phyloP scores from a whole-genome alignment of 2,888 invertebrate genomes.

The Heliconius charithonia region DNA sequence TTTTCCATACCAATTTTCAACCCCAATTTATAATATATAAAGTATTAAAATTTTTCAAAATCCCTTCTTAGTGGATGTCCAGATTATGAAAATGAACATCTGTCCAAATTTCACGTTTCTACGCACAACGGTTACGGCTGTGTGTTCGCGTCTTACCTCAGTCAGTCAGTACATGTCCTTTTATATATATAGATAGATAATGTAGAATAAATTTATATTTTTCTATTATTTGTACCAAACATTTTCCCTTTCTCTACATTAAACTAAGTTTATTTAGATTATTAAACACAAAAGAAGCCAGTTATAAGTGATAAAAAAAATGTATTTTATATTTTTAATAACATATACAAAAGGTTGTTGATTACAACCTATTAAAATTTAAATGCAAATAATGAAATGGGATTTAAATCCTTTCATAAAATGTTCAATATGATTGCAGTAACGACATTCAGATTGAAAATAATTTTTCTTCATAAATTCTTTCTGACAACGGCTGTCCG shows the following conservation, averaged over 20 bases:
- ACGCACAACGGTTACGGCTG: too few relatives aligned
- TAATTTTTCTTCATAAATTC: conserved; percentile 30
- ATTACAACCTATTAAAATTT: neutral
- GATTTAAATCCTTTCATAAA: conserved; percentile 15
- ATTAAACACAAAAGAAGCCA: too few relatives aligned
- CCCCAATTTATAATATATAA: too few relatives aligned
- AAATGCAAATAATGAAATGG: conserved; percentile 8
- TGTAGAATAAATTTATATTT: neutral
- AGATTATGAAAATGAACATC: too few relatives aligned
- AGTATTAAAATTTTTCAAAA: too few relatives aligned
- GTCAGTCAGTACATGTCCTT: too few relatives aligned
- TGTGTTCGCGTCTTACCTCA: too few relatives aligned
- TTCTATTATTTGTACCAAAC: neutral
- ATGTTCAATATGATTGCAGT: conserved; percentile 22
- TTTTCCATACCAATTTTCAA: too few relatives aligned
- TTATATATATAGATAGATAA: too few relatives aligned
- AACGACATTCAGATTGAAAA: conserved; percentile 29
- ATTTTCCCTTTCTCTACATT: neutral
- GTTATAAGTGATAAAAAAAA: neutral
- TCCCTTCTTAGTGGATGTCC: too few relatives aligned
- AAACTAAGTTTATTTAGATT: neutral
- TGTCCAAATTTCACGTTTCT: too few relatives aligned
- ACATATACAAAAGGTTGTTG: neutral
- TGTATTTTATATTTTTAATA: neutral
- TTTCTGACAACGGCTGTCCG: conserved; percentile 22